These are phyloP conservation scores for Biston betularia DNA, from an alignment of 2,888 invertebrate species.

Conservation along the genomic window DNA sequence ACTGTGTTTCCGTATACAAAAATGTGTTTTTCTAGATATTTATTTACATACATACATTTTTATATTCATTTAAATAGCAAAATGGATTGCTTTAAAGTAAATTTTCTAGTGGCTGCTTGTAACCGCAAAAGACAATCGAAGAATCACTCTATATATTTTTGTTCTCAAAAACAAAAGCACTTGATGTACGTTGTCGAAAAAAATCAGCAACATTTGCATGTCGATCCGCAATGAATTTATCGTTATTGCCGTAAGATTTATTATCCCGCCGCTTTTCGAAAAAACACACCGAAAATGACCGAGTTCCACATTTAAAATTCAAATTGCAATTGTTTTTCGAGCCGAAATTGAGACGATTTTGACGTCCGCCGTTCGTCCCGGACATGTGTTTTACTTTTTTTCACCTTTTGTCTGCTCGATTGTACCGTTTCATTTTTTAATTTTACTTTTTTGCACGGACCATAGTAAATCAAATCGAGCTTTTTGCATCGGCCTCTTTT, in stretches of 20 bases:
- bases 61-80: too few species aligned
- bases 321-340: slow-evolving; percentile 81
- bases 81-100: too few species aligned
- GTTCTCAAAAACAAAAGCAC: slow-evolving; percentile 64
- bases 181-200: slow-evolving; percentile 74
- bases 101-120: too few species aligned
- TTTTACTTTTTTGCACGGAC: slow-evolving; percentile 36
- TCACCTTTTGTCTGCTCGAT: slow-evolving; percentile 43
- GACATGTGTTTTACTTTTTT: slow-evolving; percentile 69
- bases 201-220: slow-evolving; percentile 82
- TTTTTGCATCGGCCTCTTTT: slow-evolving; percentile 47
- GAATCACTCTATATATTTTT: slow-evolving; percentile 54
- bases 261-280: slow-evolving; percentile 75
- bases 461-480: slow-evolving; percentile 76
- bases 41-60: too few species aligned
- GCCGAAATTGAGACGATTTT: slow-evolving; percentile 84
- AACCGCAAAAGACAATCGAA: slow-evolving; percentile 3
- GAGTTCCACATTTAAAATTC: slow-evolving; percentile 80
- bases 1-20: too few species aligned
- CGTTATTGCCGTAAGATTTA: slow-evolving; percentile 84
- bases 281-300: slow-evolving; percentile 80
- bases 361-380: slow-evolving; percentile 72
- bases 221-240: slow-evolving; percentile 86
- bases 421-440: slow-evolving; percentile 60
- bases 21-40: too few species aligned